Conservation (phyloP, 2,797 vertebrate species). For the Macropus fuliginosus region DNA sequence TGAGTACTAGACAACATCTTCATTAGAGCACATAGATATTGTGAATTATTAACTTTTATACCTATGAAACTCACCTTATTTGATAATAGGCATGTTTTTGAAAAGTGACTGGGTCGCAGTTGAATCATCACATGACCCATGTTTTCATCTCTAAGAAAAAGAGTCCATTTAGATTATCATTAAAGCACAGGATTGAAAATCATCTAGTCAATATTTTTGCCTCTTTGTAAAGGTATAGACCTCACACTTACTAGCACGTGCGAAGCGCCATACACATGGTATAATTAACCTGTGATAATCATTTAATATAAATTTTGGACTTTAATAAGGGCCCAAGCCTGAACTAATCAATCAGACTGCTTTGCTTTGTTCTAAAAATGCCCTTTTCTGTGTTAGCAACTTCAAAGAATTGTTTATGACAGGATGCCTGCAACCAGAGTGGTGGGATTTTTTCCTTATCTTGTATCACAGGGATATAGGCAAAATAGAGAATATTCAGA, state of each 20-base stretch:
- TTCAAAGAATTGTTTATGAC: too few relatives aligned
- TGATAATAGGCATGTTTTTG: constrained; percentile 28
- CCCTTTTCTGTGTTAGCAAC: too few relatives aligned
- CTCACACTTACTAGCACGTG: neutral
- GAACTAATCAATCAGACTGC: too few relatives aligned
- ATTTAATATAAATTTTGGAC: too few relatives aligned
- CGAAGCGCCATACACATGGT: neutral
- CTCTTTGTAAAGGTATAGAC: neutral
- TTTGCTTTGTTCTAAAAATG: too few relatives aligned
- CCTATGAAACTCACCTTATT: constrained; percentile 54
- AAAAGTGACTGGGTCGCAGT: constrained; percentile 55
- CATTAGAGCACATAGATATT: neutral
- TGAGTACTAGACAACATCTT: neutral
- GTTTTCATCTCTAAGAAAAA: constrained; percentile 52
- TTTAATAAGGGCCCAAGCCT: too few relatives aligned
- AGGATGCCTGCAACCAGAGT: too few relatives aligned
- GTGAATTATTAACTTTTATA: neutral
- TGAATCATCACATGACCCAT: constrained; percentile 28
- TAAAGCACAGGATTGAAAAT: neutral
- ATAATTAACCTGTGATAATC: too few relatives aligned
- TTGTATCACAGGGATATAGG: too few relatives aligned
- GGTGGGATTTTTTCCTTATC: too few relatives aligned
- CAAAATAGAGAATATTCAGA: too few relatives aligned
- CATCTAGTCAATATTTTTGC: neutral
- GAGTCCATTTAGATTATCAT: neutral